Evolutionary conservation across 2,113 vertebrate species (phyloP).

Genomic region (Pelecanus crispus): DNA sequence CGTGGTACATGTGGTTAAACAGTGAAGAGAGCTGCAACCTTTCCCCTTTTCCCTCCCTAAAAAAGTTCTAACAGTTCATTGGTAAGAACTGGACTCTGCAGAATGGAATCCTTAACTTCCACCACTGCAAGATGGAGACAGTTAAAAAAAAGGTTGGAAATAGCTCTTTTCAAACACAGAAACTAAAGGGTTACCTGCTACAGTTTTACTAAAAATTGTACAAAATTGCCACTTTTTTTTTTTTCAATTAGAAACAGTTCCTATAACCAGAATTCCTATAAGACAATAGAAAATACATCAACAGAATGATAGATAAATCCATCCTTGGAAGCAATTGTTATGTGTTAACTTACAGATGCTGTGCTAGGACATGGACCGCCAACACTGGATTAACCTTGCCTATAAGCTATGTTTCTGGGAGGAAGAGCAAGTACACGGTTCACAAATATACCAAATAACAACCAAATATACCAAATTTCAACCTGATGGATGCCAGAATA

Average conservation of each 20-base stretch:
- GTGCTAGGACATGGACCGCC: conserved; percentile 97
- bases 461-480: conserved; percentile 75
- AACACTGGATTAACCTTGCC: conserved; percentile 99
- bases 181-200: conserved; percentile 66
- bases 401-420: conserved; percentile 99
- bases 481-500: conserved; percentile 75
- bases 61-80: conserved; percentile 15
- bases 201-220: conserved; percentile 64
- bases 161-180: conserved; percentile 71
- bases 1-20: not conserved
- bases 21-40: conserved; percentile 30
- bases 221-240: conserved; percentile 47
- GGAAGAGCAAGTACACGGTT: conserved; percentile 99
- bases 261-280: conserved; percentile 75
- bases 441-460: conserved; percentile 86
- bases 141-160: conserved; percentile 71
- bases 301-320: conserved; percentile 85
- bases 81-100: conserved; percentile 29
- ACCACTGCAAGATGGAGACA: conserved; percentile 64
- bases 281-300: conserved; percentile 79
- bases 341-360: conserved; percentile 99
- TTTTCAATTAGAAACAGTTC: conserved; percentile 67
- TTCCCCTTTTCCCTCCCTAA: conserved; percentile 64
- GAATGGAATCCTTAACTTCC: conserved; percentile 65
- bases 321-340: conserved; percentile 92